Conservation (phyloP, 2,888 invertebrate genomes). For the Creontiades dilutus region DNA sequence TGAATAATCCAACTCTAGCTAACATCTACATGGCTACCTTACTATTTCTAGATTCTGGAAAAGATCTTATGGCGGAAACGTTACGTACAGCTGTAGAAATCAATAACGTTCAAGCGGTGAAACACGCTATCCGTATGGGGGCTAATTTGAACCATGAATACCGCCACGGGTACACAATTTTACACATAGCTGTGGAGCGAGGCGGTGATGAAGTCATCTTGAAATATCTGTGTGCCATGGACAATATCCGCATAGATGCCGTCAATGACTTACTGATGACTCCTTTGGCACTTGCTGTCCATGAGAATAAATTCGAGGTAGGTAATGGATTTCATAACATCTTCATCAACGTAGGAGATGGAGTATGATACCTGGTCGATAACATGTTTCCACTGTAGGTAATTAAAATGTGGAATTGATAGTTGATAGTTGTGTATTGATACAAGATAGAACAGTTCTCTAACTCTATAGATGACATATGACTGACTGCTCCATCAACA, state of each 20-base stretch:
- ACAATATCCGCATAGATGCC: conserved; percentile 46
- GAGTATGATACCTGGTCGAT: no score
- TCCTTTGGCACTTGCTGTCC: conserved; percentile 63
- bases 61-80: not conserved
- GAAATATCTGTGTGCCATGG: conserved; percentile 17
- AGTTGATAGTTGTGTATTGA: no score
- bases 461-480: no score
- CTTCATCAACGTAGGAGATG: no score
- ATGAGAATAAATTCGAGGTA: conserved; percentile 38
- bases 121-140: conserved; percentile 48
- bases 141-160: conserved; percentile 62
- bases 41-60: not conserved
- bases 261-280: conserved; percentile 62
- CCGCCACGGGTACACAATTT: conserved; percentile 41
- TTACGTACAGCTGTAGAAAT: conserved; percentile 42
- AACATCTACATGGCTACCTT: conserved; percentile 51
- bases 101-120: conserved; percentile 32
- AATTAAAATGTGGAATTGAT: no score
- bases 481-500: no score
- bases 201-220: conserved; percentile 4
- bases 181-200: conserved; percentile 72
- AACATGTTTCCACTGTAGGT: no score
- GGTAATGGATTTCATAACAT: not conserved
- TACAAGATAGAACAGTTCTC: no score
- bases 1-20: no score